These are phyloP conservation scores for Macaria notata DNA, from an alignment of 2,888 invertebrate species.

Conservation along the genomic window DNA sequence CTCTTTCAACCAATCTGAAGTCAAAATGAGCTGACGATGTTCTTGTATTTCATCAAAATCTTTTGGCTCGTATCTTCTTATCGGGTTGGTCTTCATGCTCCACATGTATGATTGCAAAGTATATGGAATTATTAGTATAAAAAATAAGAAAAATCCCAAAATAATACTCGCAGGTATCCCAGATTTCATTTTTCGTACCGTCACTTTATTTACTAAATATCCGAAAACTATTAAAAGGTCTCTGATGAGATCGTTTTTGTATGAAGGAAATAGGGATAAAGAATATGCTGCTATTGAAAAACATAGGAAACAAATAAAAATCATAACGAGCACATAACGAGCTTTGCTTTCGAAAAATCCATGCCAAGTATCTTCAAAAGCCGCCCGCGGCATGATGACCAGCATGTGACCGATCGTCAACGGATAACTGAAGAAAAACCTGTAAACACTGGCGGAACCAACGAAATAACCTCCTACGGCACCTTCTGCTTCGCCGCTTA, in stretches of 20 bases:
- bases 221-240: slow-evolving; percentile 43
- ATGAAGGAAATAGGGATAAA: slow-evolving; percentile 36
- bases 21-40: slow-evolving; percentile 23
- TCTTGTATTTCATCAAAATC: slow-evolving; percentile 26
- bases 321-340: slow-evolving; percentile 10
- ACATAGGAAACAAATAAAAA: slow-evolving; percentile 30
- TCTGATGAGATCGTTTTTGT: slow-evolving; percentile 29
- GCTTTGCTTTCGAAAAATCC: slow-evolving; percentile 22
- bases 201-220: slow-evolving; percentile 41
- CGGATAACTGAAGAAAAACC: slow-evolving; percentile 36
- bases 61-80: slow-evolving; percentile 37
- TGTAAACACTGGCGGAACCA: slow-evolving; percentile 1
- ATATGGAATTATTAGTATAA: slow-evolving; percentile 42
- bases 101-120: slow-evolving; percentile 41
- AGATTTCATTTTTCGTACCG: slow-evolving; percentile 23
- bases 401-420: slow-evolving; percentile 27
- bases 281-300: slow-evolving; percentile 31
- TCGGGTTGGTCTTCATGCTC: slow-evolving; percentile 40
- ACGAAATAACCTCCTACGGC: slow-evolving; percentile 39
- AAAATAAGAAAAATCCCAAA: slow-evolving; percentile 36
- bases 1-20: slow-evolving; percentile 11
- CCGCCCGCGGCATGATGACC: slow-evolving; percentile 27
- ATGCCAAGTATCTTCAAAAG: slow-evolving; percentile 30
- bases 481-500: slow-evolving; percentile 40
- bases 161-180: slow-evolving; percentile 37